phyloP scores from a whole-genome alignment of 2,888 invertebrate genomes.

The Protonemura montana region DNA sequence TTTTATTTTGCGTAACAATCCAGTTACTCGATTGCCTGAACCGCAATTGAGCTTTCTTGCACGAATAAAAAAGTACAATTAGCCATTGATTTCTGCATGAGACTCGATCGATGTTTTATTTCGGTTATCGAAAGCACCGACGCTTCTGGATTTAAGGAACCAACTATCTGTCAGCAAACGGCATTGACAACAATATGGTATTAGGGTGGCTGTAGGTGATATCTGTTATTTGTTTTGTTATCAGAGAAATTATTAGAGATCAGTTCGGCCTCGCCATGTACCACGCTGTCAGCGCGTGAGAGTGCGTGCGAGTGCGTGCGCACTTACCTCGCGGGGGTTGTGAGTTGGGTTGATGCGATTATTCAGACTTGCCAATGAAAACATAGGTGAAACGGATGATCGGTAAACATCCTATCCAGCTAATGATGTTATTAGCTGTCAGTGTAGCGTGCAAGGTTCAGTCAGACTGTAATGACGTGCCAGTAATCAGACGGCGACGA shows the following conservation, averaged over 20 bases:
- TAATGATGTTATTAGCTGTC: slow-evolving; percentile 2
- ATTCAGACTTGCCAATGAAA: not conserved
- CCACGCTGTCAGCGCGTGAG: not conserved
- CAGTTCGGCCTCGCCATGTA: not conserved
- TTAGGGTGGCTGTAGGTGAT: not conserved
- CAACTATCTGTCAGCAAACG: too few relatives aligned
- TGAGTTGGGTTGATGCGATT: not conserved
- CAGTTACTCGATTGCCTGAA: too few relatives aligned
- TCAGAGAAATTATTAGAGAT: not conserved
- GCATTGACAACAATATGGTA: too few relatives aligned
- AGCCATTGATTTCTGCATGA: too few relatives aligned
- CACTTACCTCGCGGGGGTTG: not conserved
- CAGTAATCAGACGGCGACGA: not conserved
- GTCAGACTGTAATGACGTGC: not conserved
- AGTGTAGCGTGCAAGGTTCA: not conserved
- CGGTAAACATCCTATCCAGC: not conserved
- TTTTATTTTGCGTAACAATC: too few relatives aligned
- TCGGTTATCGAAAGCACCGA: too few relatives aligned
- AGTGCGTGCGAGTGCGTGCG: not conserved
- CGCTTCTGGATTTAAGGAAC: too few relatives aligned
- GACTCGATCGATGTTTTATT: too few relatives aligned
- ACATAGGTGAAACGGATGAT: not conserved
- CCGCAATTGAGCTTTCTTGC: too few relatives aligned
- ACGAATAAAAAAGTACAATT: too few relatives aligned
- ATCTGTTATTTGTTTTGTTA: slow-evolving; percentile 7